A percentile compares a stretch with the other conserved stretches of the same genome.
Evolutionary conservation across 2,113 vertebrate genomes (phyloP).

Genomic region (Ceyx cyanopectus): DNA sequence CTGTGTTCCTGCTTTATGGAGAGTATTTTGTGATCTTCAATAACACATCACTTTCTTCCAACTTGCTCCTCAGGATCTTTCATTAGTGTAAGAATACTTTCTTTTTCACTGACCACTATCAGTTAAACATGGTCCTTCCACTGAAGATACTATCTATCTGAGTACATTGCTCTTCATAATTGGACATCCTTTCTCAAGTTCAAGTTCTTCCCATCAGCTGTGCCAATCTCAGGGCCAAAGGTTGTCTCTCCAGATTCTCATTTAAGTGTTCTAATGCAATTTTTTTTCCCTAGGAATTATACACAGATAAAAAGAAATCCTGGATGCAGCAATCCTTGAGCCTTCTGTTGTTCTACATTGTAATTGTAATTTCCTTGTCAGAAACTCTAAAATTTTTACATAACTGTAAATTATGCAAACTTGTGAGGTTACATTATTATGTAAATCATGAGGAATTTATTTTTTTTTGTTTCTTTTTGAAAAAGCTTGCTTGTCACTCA

Average conservation of each 20-base stretch:
- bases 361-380: background rate
- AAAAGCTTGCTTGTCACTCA: background rate
- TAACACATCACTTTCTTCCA: background rate
- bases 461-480: accelerated
- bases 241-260: background rate
- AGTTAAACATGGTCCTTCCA: background rate
- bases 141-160: background rate
- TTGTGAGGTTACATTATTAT: too few species aligned
- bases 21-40: background rate
- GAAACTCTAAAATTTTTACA: background rate
- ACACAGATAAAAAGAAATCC: background rate
- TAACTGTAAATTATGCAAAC: background rate
- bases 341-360: background rate
- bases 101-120: background rate
- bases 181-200: background rate
- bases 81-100: background rate
- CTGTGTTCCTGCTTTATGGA: background rate
- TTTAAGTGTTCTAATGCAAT: background rate
- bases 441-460: background rate
- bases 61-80: background rate
- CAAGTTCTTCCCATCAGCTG: background rate
- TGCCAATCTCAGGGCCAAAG: background rate
- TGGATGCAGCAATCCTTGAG: background rate
- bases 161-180: background rate
- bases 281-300: too few species aligned